Percentiles rank a stretch among this genome's conserved stretches.
phyloP scores from a whole-genome alignment of 2,888 invertebrate species.

The Pelosia muscerda region DNA sequence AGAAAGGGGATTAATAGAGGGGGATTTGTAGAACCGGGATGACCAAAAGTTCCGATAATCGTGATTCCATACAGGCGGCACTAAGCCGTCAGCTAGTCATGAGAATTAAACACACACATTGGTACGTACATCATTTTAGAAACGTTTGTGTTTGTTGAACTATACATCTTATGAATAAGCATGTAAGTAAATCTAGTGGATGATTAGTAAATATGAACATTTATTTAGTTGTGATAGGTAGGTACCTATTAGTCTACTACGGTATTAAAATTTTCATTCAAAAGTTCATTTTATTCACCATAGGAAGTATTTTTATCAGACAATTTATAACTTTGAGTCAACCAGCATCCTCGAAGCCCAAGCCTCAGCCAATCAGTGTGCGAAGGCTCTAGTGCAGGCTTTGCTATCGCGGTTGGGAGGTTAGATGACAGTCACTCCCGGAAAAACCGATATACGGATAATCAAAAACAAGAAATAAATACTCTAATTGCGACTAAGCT shows the following conservation, averaged over 20 bases:
- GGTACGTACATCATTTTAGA: not conserved
- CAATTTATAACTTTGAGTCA: no score
- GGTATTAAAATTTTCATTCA: not conserved
- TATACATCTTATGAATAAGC: slow-evolving; percentile 20
- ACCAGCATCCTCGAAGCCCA: no score
- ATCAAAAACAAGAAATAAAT: no score
- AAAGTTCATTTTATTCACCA: not conserved
- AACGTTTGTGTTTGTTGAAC: slow-evolving; percentile 13
- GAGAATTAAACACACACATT: not conserved
- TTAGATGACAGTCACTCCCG: no score
- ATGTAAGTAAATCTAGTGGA: slow-evolving; percentile 11
- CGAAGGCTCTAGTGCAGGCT: no score
- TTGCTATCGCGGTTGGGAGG: no score
- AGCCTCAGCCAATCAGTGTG: no score
- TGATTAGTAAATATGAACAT: slow-evolving; percentile 9
- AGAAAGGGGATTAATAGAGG: no score
- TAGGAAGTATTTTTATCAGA: not conserved
- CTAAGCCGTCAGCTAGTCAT: not conserved
- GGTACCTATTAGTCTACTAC: not conserved
- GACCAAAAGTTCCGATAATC: not conserved
- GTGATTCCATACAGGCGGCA: not conserved
- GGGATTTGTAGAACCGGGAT: not conserved
- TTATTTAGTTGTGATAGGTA: not conserved
- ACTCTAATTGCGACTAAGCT: no score
- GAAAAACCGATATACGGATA: no score